These are phyloP conservation scores for Lochmaea capreae DNA, from an alignment of 2,888 invertebrate genomes.

Conservation along the genomic window DNA sequence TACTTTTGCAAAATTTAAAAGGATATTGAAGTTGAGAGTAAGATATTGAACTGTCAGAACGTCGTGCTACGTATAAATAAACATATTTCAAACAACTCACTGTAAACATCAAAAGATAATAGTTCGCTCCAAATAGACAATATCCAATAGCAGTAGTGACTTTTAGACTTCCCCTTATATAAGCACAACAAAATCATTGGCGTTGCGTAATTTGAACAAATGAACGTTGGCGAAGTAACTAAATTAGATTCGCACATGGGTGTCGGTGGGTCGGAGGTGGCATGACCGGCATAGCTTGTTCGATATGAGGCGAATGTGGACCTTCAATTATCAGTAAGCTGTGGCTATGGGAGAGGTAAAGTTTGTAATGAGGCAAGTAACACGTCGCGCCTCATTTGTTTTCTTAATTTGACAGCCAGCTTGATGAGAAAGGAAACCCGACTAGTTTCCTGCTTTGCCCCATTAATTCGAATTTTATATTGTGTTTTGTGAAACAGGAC, in stretches of 20 bases:
- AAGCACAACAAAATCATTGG: constrained; percentile 55
- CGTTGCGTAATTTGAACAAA: constrained; percentile 73
- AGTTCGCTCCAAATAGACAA: too few species aligned
- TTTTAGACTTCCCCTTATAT: not conserved
- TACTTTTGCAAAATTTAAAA: too few species aligned
- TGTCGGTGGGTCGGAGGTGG: constrained; percentile 42
- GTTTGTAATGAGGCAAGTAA: constrained; percentile 47
- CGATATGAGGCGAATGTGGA: constrained; percentile 33
- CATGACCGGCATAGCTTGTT: constrained; percentile 37
- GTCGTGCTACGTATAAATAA: too few species aligned
- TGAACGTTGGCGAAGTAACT: constrained; percentile 68
- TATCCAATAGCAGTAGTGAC: not conserved
- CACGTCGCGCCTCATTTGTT: constrained; percentile 48
- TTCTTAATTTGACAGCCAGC: constrained; percentile 45
- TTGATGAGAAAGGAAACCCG: constrained; percentile 12
- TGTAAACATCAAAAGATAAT: too few species aligned
- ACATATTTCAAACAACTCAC: too few species aligned
- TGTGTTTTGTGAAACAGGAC: not conserved
- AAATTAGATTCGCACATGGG: constrained; percentile 73
- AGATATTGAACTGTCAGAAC: too few species aligned
- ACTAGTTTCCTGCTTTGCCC: constrained; percentile 13
- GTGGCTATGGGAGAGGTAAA: constrained; percentile 39
- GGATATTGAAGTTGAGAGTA: too few species aligned
- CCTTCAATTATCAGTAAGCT: constrained; percentile 21
- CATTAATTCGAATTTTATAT: constrained; percentile 35